Evolutionary conservation across 1,140 invertebrate species (phyloP), one percentile per base, ranked within the genome.

Genomic region (Spodoptera frugiperda): DNA sequence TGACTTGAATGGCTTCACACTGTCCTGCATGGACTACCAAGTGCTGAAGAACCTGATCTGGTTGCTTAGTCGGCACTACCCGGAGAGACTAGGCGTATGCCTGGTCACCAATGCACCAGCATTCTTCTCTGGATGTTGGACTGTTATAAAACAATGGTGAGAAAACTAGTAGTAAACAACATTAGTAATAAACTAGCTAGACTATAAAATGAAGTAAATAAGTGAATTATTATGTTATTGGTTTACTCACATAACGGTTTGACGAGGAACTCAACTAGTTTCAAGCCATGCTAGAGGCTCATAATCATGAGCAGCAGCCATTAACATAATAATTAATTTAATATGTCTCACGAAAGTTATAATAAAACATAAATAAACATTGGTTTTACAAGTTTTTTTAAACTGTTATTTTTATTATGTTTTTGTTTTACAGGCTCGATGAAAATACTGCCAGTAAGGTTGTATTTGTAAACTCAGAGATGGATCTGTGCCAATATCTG

Each of bases 391-490:
- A 25, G 5, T 1, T 25, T 1, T 3, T 25, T 25, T 25, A 25
- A 25, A 25, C 25, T 25, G 25, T 25, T 25, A 0, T 25, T 25
- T 25, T 25, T 25, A 25, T 25, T 25, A 25, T 25, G 5, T 25
- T 70, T 77, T 61, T 77, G 73, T 83, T 73, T 90, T 94, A 68
- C 89, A 96, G 96, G 96, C 87, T 97, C 74, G 96, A 97, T 90
- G 97, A 97, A 84, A 96, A 97, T 74, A 97, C 97, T 49, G 95
- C 96, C 53, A 95, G 95, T 44, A 97, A 97, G 94, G 96, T 97
- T 3, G 94, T 95, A 44, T 97, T 97, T 91, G 95, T 97, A 0
- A 94, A 90, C 83, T 95, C 95, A 49, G 96, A 97, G 85, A 93
- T 95, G 84, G 96, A 97, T 78, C 91, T 97, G 12, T 97, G 96